These are phyloP conservation scores for Atta texana DNA, from an alignment of 1,140 invertebrate genomes.

Conservation along the genomic window DNA sequence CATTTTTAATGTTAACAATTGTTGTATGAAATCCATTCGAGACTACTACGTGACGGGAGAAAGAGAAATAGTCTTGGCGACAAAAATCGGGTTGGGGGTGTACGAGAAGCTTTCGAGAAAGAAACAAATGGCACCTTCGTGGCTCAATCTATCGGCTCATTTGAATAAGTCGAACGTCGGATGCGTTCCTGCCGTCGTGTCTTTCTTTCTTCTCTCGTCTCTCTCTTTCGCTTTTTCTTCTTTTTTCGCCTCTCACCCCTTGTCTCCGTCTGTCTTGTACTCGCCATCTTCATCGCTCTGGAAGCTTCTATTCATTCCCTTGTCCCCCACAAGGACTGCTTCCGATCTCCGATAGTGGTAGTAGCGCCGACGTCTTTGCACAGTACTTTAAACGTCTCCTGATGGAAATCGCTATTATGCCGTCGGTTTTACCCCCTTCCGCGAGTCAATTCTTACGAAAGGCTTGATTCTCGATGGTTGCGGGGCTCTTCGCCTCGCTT, in stretches of 20 bases:
- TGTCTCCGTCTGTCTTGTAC: conserved; percentile 21
- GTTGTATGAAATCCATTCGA: conserved; percentile 29
- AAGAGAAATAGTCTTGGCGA: conserved; percentile 61
- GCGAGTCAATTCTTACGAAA: conserved; percentile 45
- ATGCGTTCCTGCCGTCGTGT: conserved; percentile 33
- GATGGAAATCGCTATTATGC: conserved; percentile 72
- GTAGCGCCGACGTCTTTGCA: conserved; percentile 64
- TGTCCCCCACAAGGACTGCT: conserved; percentile 28
- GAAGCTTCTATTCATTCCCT: conserved; percentile 45
- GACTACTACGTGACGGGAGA: conserved; percentile 19
- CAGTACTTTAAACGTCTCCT: conserved; percentile 68
- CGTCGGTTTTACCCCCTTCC: conserved; percentile 45
- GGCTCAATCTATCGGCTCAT: conserved; percentile 82
- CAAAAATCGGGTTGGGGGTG: conserved; percentile 48
- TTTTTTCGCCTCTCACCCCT: conserved; percentile 12
- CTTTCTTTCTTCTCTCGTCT: conserved; percentile 6
- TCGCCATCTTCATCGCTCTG: conserved; percentile 20
- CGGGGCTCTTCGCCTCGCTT: conserved; percentile 1
- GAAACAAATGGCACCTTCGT: conserved; percentile 82
- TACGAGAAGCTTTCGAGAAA: conserved; percentile 70
- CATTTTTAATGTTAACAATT: conserved; percentile 22
- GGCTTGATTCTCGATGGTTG: conserved; percentile 29
- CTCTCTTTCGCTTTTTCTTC: background rate
- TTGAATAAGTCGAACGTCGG: conserved; percentile 81
- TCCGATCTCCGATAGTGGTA: conserved; percentile 20